These are phyloP conservation scores for Orthosia gracilis DNA, from an alignment of 2,888 invertebrate genomes.

Conservation along the genomic window DNA sequence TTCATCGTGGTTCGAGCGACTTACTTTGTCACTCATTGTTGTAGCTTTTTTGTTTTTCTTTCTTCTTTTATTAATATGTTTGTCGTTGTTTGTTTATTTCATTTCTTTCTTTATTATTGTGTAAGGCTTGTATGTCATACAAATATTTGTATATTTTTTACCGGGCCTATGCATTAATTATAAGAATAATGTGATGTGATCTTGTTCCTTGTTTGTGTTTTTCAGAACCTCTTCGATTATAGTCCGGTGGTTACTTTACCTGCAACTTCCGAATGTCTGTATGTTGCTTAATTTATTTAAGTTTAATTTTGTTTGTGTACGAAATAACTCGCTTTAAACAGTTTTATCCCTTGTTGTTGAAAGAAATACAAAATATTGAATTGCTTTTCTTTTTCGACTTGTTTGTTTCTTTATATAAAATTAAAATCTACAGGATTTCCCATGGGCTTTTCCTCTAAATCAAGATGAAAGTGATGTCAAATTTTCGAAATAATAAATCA, in stretches of 20 bases:
- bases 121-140: slow-evolving; percentile 16
- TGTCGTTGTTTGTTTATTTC: slow-evolving; percentile 11
- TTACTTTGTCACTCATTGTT: slow-evolving; percentile 35
- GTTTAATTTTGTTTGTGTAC: not conserved
- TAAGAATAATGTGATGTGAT: not conserved
- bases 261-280: too few species aligned
- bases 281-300: too few species aligned
- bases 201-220: not conserved
- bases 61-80: slow-evolving; percentile 19
- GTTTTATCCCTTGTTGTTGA: not conserved
- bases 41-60: slow-evolving; percentile 31
- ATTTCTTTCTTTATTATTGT: not conserved
- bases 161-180: not conserved
- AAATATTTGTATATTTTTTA: not conserved
- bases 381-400: not conserved
- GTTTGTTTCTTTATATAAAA: not conserved
- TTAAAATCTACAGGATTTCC: not conserved
- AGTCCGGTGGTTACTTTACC: not conserved
- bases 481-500: not conserved
- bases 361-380: not conserved
- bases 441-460: not conserved
- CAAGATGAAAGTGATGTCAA: slow-evolving; percentile 1
- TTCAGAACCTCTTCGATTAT: not conserved
- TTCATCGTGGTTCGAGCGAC: not conserved
- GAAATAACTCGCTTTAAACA: not conserved